Conservation (phyloP, 2,888 invertebrate genomes). For the Hartigia nigra region DNA sequence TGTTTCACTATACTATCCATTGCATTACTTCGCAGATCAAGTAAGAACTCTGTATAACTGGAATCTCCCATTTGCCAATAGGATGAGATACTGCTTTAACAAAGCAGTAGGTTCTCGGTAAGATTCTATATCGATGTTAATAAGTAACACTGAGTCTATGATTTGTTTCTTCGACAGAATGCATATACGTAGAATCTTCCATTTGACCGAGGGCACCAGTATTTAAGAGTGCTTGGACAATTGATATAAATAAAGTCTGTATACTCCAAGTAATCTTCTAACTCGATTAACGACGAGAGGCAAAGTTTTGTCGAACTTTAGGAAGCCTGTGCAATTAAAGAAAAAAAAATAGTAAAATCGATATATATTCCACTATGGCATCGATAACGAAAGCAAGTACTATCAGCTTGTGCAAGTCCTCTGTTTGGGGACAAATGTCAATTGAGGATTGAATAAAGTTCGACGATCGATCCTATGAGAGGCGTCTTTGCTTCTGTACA, state of each 20-base stretch:
- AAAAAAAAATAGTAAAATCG: not conserved
- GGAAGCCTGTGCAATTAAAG: not conserved
- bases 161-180: not conserved
- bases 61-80: slow-evolving; percentile 49
- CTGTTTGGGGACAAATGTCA: not conserved
- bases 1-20: slow-evolving; percentile 56
- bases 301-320: not conserved
- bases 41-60: slow-evolving; percentile 48
- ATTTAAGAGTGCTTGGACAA: not conserved
- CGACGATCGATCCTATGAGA: not conserved
- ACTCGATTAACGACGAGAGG: not conserved
- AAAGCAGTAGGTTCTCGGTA: not conserved
- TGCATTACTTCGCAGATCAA: slow-evolving; percentile 41
- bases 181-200: not conserved
- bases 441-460: not conserved
- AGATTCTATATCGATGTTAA: slow-evolving; percentile 10
- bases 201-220: not conserved
- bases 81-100: not conserved
- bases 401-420: not conserved
- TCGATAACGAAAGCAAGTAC: not conserved
- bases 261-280: not conserved
- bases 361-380: not conserved
- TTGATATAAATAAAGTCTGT: not conserved
- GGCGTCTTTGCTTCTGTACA: not conserved
- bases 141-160: not conserved